Evolutionary conservation across 1,140 invertebrate species (phyloP).

Genomic region (Pectinophora gossypiella): DNA sequence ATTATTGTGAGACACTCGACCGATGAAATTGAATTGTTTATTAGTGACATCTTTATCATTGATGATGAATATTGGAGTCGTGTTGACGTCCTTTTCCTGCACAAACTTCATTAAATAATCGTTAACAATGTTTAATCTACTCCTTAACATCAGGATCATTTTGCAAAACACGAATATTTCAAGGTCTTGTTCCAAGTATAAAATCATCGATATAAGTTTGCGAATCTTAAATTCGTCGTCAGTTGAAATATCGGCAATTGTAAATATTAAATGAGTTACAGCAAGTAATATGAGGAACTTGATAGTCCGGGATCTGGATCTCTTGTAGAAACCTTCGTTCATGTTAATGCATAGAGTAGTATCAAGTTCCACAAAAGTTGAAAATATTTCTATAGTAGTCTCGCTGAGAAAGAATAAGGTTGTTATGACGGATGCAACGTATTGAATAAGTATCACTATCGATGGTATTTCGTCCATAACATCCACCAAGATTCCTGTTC

Average conservation of each 20-base stretch:
- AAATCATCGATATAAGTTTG: neutral
- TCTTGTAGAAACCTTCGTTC: constrained; percentile 25
- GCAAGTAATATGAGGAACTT: constrained; percentile 11
- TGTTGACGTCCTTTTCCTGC: constrained; percentile 19
- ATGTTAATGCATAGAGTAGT: constrained; percentile 26
- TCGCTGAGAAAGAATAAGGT: constrained; percentile 19
- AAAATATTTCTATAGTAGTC: constrained; percentile 29
- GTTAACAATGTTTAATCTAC: constrained; percentile 36
- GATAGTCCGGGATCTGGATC: constrained; percentile 15
- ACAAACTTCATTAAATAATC: constrained; percentile 31
- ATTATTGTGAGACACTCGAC: constrained; percentile 24
- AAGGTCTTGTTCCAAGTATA: constrained; percentile 38
- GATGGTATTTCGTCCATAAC: constrained; percentile 28
- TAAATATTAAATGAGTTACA: constrained; percentile 10
- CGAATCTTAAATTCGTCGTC: constrained; percentile 3
- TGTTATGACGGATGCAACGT: constrained; percentile 21
- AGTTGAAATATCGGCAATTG: constrained; percentile 9
- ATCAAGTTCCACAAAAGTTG: constrained; percentile 29
- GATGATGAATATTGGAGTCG: constrained; percentile 15
- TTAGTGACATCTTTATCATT: constrained; percentile 10
- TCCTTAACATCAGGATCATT: constrained; percentile 31
- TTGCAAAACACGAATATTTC: constrained; percentile 35
- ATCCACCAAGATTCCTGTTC: constrained; percentile 13
- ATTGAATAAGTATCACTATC: constrained; percentile 28
- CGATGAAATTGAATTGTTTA: constrained; percentile 28